Evolutionary conservation across 2,888 invertebrate genomes (phyloP).

Genomic region (Tipula helvola): DNA sequence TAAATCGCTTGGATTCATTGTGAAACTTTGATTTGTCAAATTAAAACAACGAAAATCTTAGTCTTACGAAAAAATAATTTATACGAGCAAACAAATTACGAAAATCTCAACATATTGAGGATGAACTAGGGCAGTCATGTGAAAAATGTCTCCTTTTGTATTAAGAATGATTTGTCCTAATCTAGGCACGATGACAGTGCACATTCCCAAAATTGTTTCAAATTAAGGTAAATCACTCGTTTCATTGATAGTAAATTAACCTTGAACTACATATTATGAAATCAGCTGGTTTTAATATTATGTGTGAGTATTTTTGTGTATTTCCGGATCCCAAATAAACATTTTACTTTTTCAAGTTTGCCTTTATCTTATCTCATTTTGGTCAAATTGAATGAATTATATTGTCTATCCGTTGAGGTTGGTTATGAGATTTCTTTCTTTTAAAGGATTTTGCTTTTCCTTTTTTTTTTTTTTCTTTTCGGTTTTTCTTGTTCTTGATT

Average conservation of each 20-base stretch:
- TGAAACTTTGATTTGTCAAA: no score
- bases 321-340: background rate
- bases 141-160: no score
- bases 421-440: constrained; percentile 6
- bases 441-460: background rate
- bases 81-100: no score
- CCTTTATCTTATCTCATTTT: background rate
- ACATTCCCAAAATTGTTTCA: no score
- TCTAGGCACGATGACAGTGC: no score
- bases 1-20: no score
- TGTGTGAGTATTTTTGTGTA: background rate
- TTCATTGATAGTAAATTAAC: background rate
- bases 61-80: no score
- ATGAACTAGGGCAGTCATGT: no score
- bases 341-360: background rate
- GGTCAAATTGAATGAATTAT: constrained; percentile 5
- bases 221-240: background rate
- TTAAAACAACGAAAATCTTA: no score
- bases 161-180: no score
- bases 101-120: no score
- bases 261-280: background rate
- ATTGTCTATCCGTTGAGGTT: constrained; percentile 10
- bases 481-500: background rate
- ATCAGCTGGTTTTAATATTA: background rate
- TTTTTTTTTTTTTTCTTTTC: background rate